Evolutionary conservation across 2,113 vertebrate species (phyloP).

Genomic region (Rana temporaria): DNA sequence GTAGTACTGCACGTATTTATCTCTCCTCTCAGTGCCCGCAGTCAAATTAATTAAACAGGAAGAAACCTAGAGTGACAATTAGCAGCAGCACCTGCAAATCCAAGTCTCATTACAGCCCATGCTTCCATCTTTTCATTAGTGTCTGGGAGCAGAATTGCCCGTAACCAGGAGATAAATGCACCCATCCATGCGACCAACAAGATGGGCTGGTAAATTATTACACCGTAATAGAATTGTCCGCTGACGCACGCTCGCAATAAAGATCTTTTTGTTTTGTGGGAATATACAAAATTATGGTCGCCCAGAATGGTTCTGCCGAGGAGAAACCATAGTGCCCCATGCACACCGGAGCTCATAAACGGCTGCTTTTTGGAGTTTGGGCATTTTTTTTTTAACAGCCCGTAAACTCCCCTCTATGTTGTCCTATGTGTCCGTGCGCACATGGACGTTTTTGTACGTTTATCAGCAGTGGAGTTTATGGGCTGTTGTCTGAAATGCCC

Average conservation of each 20-base stretch:
- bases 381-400: too few species aligned
- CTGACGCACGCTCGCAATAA: background rate
- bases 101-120: background rate
- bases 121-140: conserved; percentile 17
- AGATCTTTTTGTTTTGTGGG: background rate
- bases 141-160: conserved; percentile 23
- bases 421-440: too few species aligned
- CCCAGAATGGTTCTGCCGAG: background rate
- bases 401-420: too few species aligned
- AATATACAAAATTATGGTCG: background rate
- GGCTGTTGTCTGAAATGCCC: too few species aligned
- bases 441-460: too few species aligned
- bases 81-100: conserved; percentile 11
- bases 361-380: too few species aligned
- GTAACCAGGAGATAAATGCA: conserved; percentile 34
- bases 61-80: conserved; percentile 18
- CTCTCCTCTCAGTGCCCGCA: background rate
- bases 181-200: conserved; percentile 13
- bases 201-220: conserved; percentile 19
- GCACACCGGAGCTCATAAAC: too few species aligned
- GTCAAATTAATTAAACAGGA: conserved; percentile 30
- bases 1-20: background rate
- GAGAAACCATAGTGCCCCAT: background rate
- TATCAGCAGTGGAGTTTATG: too few species aligned
- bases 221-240: background rate